phyloP scores from a whole-genome alignment of 2,888 invertebrate genomes.

The Scotopteryx bipunctaria region DNA sequence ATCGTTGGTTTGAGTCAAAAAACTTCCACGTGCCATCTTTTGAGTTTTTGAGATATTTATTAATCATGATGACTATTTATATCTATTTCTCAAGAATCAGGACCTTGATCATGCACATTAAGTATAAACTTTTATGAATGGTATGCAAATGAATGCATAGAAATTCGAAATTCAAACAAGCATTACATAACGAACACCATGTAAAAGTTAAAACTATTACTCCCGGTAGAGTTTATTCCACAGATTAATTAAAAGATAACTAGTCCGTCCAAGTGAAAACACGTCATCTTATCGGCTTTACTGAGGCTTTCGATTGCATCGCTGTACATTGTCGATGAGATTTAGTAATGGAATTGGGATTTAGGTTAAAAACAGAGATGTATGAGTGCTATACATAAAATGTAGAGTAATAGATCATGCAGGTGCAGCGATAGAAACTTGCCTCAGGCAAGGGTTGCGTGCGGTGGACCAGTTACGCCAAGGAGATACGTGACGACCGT shows the following conservation, averaged over 20 bases:
- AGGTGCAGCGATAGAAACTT: constrained; percentile 70
- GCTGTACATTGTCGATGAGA: constrained; percentile 23
- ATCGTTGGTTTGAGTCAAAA: too few species aligned
- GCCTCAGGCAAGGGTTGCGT: constrained; percentile 75
- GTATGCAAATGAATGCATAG: too few species aligned
- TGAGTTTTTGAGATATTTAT: too few species aligned
- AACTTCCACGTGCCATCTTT: too few species aligned
- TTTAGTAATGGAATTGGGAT: neutral
- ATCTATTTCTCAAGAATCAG: too few species aligned
- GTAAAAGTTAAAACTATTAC: constrained; percentile 66
- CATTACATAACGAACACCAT: constrained; percentile 56
- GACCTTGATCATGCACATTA: too few species aligned
- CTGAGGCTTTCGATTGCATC: constrained; percentile 46
- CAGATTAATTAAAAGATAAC: constrained; percentile 81
- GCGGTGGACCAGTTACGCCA: constrained; percentile 72
- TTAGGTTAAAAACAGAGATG: constrained; percentile 50
- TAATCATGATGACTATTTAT: too few species aligned
- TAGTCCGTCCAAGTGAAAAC: constrained; percentile 68
- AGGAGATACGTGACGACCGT: constrained; percentile 66
- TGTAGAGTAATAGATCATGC: constrained; percentile 50
- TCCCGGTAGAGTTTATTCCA: constrained; percentile 70
- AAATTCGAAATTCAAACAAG: too few species aligned
- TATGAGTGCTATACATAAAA: constrained; percentile 45
- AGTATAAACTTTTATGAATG: too few species aligned
- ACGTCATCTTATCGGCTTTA: constrained; percentile 54